These are phyloP conservation scores for Vespertilio murinus DNA, from an alignment of 2,797 vertebrate genomes.

Conservation along the genomic window DNA sequence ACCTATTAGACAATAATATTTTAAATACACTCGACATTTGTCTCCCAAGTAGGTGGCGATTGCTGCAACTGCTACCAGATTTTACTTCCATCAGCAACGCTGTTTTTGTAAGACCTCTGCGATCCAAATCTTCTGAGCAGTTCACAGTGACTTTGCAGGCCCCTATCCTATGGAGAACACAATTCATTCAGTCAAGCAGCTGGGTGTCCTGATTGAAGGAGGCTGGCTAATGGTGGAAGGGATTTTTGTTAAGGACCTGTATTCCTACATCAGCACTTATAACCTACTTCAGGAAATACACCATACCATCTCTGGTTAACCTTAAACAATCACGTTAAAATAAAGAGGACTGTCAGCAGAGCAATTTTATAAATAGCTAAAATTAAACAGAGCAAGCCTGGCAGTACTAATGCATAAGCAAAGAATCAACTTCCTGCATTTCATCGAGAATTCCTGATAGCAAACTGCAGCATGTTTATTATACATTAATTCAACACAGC, in stretches of 20 bases:
- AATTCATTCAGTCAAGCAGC: conserved; percentile 39
- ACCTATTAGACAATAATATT: conserved; percentile 8
- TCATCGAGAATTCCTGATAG: conserved; percentile 72
- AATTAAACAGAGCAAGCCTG: conserved; percentile 73
- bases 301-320: conserved; percentile 64
- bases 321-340: conserved; percentile 73
- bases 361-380: conserved; percentile 76
- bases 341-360: conserved; percentile 72
- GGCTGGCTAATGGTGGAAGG: conserved; percentile 30
- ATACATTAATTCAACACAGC: conserved; percentile 78
- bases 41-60: conserved; percentile 29
- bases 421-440: conserved; percentile 77
- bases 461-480: conserved; percentile 80
- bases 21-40: conserved; percentile 33
- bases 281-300: conserved; percentile 63
- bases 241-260: conserved; percentile 38
- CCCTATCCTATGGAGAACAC: not conserved
- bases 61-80: not conserved
- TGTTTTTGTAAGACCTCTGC: not conserved
- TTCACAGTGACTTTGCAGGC: not conserved
- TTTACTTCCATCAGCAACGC: conserved; percentile 14
- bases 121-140: conserved; percentile 20
- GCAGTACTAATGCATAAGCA: conserved; percentile 66
- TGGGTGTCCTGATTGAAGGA: conserved; percentile 36
- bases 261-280: conserved; percentile 35